Conservation (phyloP, 2,888 invertebrate species). For the Amblyjoppa proteus region DNA sequence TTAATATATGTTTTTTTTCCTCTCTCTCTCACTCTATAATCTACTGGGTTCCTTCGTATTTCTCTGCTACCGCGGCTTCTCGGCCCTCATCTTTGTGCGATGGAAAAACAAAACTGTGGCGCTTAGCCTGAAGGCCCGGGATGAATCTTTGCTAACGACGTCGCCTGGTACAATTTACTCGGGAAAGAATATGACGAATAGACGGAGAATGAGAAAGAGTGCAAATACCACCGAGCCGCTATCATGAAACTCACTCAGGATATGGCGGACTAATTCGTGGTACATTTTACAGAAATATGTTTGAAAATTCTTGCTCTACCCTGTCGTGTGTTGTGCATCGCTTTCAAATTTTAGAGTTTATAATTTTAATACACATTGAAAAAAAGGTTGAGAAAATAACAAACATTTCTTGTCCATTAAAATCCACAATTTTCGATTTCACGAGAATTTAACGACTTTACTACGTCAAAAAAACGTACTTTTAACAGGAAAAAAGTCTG, state of each 20-base stretch:
- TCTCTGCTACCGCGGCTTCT: slow-evolving; percentile 10
- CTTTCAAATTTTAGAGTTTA: no score
- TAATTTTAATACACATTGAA: neutral
- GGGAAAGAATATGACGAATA: slow-evolving; percentile 40
- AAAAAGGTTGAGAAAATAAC: no score
- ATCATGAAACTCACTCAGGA: slow-evolving; percentile 8
- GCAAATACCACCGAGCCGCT: slow-evolving; percentile 17
- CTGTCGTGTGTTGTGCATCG: neutral
- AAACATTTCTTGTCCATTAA: no score
- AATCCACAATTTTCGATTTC: no score
- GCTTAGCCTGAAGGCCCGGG: slow-evolving; percentile 28
- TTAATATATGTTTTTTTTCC: slow-evolving; percentile 36
- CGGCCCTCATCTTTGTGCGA: slow-evolving; percentile 24
- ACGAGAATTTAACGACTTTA: no score
- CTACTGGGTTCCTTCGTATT: slow-evolving; percentile 12
- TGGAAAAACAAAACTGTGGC: neutral
- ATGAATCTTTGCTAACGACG: slow-evolving; percentile 56
- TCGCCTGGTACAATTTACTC: slow-evolving; percentile 42
- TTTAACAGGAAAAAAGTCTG: no score
- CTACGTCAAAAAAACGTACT: no score
- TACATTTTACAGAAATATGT: neutral
- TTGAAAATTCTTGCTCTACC: neutral
- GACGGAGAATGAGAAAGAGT: slow-evolving; percentile 11
- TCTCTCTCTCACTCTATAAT: slow-evolving; percentile 8
- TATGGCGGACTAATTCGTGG: neutral